Base-by-base conservation (phyloP, 1,140 invertebrate species). In the Calliphora vicina region DNA sequence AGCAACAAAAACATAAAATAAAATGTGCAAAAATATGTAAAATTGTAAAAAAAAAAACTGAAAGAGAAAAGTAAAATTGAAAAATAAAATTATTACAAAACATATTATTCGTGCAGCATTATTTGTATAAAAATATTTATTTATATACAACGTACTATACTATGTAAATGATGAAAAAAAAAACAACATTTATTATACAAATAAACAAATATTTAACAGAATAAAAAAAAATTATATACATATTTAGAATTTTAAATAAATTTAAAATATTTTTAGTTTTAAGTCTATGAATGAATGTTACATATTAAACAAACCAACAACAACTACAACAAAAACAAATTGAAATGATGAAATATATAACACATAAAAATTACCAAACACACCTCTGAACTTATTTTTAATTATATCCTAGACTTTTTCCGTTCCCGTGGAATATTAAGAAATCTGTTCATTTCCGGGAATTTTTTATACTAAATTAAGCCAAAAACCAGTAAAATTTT, bases 201-300 rank as follows among this genome's bases (percentile, higher is more conserved):
- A 35, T 20, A 76, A 35, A 78, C 27, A n/a, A 27, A 74, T 29
- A 74, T 74, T 25, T 23, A n/a, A 74, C 27, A 76, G n/a, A 76
- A 12, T 42, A 35, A 35, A 76, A 8, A 4, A 76, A 15, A 76
- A 35, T 29, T 76, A 42, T 27, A 76, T 78, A 78, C 35, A 78
- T 78, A 74, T 74, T 74, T 45, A 78, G 61, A 67, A 67, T 67
- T 67, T 67, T 67, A 67, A 67, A 50, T 50, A 50, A 50, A 50
- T 50, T 50, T 17, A 50, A 67, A 67, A 23, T 9, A 20, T 67
- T 67, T 67, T 67, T 67, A 67, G n/a, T 67, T 67, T 67, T 67
- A 20, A 67, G n/a, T 9, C 20, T 10, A n/a, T 61, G 13, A 67
- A 67, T 67, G 61, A 67, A 67, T 67, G 61, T 67, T 25, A 67